Conservation (phyloP, 2,797 vertebrate genomes). For the Falco cherrug region DNA sequence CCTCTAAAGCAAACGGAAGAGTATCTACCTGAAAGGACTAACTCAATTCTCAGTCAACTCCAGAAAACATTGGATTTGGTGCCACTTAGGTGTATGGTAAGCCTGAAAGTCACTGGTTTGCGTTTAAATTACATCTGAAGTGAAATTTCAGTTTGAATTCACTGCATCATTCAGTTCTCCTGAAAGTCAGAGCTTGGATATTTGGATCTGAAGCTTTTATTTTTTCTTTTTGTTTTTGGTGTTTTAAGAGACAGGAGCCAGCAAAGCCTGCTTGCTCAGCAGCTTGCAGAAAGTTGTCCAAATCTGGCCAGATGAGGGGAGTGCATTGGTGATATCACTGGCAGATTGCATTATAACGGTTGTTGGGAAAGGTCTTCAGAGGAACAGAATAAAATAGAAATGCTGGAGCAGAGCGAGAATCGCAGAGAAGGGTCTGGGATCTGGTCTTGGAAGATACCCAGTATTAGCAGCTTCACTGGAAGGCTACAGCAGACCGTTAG, state of each 20-base stretch:
- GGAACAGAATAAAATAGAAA: not conserved
- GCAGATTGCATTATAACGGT: not conserved
- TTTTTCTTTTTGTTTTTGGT: not conserved
- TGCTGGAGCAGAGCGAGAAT: not conserved
- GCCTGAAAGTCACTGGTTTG: not conserved
- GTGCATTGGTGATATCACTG: not conserved
- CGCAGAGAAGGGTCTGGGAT: not conserved
- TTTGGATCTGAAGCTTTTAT: not conserved
- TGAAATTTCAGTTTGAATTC: not conserved
- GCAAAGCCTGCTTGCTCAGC: not conserved
- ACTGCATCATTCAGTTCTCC: not conserved
- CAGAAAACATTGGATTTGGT: constrained; percentile 9
- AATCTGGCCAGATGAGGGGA: not conserved
- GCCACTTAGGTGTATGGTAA: not conserved
- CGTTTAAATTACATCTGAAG: not conserved
- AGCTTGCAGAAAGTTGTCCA: not conserved
- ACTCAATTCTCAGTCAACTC: not conserved
- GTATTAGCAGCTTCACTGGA: not conserved
- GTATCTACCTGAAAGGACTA: not conserved
- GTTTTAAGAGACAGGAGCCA: not conserved
- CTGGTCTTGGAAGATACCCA: not conserved
- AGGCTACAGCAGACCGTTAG: not conserved
- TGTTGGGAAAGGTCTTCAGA: not conserved
- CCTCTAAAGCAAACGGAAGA: constrained; percentile 3
- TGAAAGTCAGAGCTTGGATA: not conserved